These are phyloP conservation scores for Electrophaes corylata DNA, from an alignment of 2,888 invertebrate genomes.

Conservation along the genomic window DNA sequence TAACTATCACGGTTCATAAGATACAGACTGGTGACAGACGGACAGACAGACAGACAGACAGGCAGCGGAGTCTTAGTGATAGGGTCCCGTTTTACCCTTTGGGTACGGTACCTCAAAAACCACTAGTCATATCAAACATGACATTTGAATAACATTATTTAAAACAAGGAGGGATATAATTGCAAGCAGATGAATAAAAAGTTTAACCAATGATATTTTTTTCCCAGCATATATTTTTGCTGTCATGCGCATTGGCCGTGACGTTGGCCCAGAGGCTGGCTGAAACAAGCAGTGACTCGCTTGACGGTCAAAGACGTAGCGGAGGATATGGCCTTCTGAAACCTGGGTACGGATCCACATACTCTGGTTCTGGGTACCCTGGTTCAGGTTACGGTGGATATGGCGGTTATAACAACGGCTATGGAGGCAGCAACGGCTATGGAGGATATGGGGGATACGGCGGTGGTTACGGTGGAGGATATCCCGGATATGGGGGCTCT, in stretches of 20 bases:
- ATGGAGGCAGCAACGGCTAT: slow-evolving; percentile 32
- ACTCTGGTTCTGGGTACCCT: slow-evolving; percentile 1
- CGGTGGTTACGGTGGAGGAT: slow-evolving; percentile 41
- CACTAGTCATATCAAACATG: not conserved
- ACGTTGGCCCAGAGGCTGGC: slow-evolving; percentile 56
- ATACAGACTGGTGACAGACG: no score
- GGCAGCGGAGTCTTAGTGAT: no score
- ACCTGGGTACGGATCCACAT: slow-evolving; percentile 49
- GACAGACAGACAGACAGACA: no score
- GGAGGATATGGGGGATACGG: slow-evolving; percentile 39
- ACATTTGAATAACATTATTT: not conserved
- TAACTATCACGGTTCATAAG: no score
- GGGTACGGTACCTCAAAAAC: no score
- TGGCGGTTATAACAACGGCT: slow-evolving; percentile 35
- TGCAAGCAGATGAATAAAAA: slow-evolving; percentile 9
- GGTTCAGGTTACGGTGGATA: slow-evolving; percentile 38
- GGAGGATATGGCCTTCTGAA: slow-evolving; percentile 67
- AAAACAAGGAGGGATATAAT: slow-evolving; percentile 3
- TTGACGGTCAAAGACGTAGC: slow-evolving; percentile 54
- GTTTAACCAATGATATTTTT: slow-evolving; percentile 29
- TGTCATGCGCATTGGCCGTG: slow-evolving; percentile 62
- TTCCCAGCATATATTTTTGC: slow-evolving; percentile 62
- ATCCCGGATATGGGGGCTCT: slow-evolving; percentile 46
- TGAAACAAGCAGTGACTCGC: slow-evolving; percentile 55
- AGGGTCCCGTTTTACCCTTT: no score